Evolutionary conservation across 2,797 vertebrate species (phyloP), one percentile per base, ranked within the genome.

Genomic region (Mus caroli): DNA sequence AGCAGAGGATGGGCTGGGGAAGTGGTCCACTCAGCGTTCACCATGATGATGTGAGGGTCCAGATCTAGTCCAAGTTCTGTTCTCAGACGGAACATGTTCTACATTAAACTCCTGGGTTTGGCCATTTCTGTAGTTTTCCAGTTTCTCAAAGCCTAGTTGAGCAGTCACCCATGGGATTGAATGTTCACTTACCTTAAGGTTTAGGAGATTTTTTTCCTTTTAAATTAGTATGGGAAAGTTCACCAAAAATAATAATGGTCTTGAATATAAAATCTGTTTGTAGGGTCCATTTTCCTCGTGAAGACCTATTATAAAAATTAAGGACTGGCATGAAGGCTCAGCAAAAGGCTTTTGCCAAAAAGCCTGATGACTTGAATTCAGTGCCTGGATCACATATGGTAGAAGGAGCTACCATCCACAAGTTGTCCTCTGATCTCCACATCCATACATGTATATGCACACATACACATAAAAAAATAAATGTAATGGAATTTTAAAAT

Each of bases 231-330:
- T 86, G 54, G 67, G 37, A 87, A 96, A 75, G 78, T 54, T 91
- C 62, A 89, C 84, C 78, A 83, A 96, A 96, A 91, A 69, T 69
- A 67, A 37, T 73, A 93, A 15, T 89, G 10, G 58, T 52, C 76
- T 82, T 95, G 73, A 84, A 22, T 85, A 26, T 19, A 46, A 93
- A 3, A 83, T 91, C 69, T 58, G 54, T 54, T 26, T 93, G 58
- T 50, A n/a, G 90, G 88, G n/a, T 80, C 91, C 26, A 58, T 50
- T 92, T 96, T 95, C 84, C n/a, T 84, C 20, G 34, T 85, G 64
- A 96, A 94, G n/a, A 76, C 6, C 46, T 76, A 76, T 64, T 69
- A 56, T 62, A 78, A 93, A 94, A 90, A 40, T 84, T 12, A 9
- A 43, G 22, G 58, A 40, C 82, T 7, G 31, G 52, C 34, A 56